Evolutionary conservation across 2,113 vertebrate genomes (phyloP).

Genomic region (Azemiops feae): DNA sequence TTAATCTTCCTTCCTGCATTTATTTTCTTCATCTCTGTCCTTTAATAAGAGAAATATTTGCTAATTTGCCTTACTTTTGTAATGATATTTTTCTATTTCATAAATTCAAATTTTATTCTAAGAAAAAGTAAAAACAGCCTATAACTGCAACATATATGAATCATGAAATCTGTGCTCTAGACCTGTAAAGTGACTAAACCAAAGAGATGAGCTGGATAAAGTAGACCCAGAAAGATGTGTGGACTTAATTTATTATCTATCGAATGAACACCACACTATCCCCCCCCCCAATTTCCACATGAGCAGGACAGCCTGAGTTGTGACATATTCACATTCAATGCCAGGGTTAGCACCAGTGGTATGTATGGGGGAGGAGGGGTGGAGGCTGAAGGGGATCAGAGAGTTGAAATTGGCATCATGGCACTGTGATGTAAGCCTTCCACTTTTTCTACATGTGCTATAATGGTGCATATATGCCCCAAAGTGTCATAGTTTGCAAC

Average conservation of each 20-base stretch:
- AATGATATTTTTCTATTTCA: slow-evolving; percentile 21
- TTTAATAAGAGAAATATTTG: slow-evolving; percentile 8
- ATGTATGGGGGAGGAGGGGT: not conserved
- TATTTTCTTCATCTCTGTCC: slow-evolving; percentile 24
- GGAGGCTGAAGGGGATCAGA: not conserved
- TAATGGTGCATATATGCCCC: not conserved
- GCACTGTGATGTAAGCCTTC: not conserved
- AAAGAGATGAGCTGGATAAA: no score
- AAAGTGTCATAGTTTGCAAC: not conserved
- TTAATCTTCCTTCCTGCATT: slow-evolving; percentile 26
- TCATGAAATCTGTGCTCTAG: not conserved
- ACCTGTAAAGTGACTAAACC: no score
- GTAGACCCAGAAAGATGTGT: no score
- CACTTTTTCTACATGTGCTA: not conserved
- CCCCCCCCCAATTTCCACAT: no score
- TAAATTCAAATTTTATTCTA: not conserved
- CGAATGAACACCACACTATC: no score
- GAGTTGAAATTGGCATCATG: not conserved
- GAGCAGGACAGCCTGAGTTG: no score
- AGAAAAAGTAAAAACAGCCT: not conserved
- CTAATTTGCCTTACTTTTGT: slow-evolving; percentile 19
- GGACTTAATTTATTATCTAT: no score
- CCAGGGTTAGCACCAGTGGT: not conserved
- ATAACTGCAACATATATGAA: not conserved
- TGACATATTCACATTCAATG: not conserved